These are phyloP conservation scores for Ernsta delagoae DNA, from an alignment of 2,888 invertebrate species.

Conservation along the genomic window DNA sequence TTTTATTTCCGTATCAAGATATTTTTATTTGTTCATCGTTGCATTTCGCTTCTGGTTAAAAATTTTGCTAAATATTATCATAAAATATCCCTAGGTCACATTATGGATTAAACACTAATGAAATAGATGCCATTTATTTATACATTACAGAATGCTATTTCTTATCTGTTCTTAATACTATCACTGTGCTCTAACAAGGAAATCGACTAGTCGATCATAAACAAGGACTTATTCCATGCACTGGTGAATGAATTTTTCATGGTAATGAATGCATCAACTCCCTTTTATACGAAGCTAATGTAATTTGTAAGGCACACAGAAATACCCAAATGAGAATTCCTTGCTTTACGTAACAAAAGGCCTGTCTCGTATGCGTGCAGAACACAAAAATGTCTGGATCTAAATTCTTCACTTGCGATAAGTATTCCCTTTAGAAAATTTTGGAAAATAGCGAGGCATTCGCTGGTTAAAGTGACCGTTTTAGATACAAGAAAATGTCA, in stretches of 20 bases:
- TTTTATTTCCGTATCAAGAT: neutral
- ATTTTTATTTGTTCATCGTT: neutral
- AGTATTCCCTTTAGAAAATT: conserved; percentile 36
- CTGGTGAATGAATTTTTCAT: conserved; percentile 46
- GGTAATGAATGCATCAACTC: conserved; percentile 56
- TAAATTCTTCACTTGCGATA: conserved; percentile 54
- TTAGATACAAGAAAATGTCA: too few species aligned
- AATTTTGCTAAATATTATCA: too few species aligned
- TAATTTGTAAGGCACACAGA: conserved; percentile 71
- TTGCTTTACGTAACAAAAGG: conserved; percentile 72
- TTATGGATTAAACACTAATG: too few species aligned
- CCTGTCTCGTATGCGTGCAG: conserved; percentile 70
- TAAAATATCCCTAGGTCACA: too few species aligned
- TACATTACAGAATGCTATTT: too few species aligned
- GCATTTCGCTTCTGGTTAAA: too few species aligned
- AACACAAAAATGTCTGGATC: conserved; percentile 69
- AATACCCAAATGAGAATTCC: conserved; percentile 76
- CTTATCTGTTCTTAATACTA: too few species aligned
- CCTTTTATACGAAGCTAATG: conserved; percentile 59
- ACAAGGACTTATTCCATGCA: conserved; percentile 45
- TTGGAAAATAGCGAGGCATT: too few species aligned
- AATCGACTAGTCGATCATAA: conserved; percentile 36
- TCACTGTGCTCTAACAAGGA: too few species aligned
- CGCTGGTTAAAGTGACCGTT: too few species aligned
- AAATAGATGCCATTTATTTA: too few species aligned